A percentile compares a stretch with the other conserved stretches of the same genome.
Evolutionary conservation across 2,797 vertebrate species (phyloP).

Genomic region (Hephaestus fuliginosus): DNA sequence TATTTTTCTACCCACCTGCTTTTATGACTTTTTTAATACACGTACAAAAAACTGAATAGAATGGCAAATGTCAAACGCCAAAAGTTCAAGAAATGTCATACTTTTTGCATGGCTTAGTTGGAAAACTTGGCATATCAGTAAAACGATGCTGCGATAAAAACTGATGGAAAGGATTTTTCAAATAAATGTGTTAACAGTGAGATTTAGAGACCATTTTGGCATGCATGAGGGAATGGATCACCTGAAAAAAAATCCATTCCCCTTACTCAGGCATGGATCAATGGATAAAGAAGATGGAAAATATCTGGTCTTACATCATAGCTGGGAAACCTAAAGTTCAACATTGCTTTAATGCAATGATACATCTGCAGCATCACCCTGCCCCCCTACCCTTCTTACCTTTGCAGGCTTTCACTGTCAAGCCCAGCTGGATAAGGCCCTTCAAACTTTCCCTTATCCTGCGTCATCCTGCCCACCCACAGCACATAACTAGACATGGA

Average conservation of each 20-base stretch:
- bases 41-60: neutral
- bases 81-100: neutral
- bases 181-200: constrained; percentile 21
- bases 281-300: constrained; percentile 44
- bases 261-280: constrained; percentile 50
- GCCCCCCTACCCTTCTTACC: constrained; percentile 10
- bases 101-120: neutral
- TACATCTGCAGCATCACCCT: constrained; percentile 18
- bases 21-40: neutral
- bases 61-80: too few species aligned
- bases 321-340: constrained; percentile 52
- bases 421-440: constrained; percentile 16
- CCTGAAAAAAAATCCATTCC: constrained; percentile 18
- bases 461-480: constrained; percentile 51
- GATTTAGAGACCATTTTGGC: constrained; percentile 31
- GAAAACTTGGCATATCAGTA: constrained; percentile 23
- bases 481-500: constrained; percentile 17
- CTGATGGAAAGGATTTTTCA: constrained; percentile 29
- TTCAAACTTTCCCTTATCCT: constrained; percentile 48
- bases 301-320: constrained; percentile 50
- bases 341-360: constrained; percentile 41
- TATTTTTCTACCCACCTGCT: neutral
- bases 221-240: constrained; percentile 10
- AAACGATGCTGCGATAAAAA: constrained; percentile 14
- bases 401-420: constrained; percentile 31